phyloP scores from a whole-genome alignment of 2,113 vertebrate genomes.

The Passer domesticus region DNA sequence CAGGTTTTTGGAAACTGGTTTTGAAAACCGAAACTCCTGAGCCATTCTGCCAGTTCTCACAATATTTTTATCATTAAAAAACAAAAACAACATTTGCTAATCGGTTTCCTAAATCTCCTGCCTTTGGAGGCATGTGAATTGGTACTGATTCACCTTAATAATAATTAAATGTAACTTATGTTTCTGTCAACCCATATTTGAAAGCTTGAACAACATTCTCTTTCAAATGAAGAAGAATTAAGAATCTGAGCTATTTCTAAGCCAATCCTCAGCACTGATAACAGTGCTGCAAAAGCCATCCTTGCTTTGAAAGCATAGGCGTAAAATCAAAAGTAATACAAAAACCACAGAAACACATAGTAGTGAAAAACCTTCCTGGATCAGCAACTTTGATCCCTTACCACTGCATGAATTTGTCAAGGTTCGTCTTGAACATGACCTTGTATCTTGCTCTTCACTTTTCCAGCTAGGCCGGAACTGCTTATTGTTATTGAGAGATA shows the following conservation, averaged over 20 bases:
- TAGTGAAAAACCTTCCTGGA: background rate
- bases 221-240: background rate
- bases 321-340: background rate
- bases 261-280: background rate
- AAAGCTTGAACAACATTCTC: background rate
- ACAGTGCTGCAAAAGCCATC: background rate
- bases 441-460: background rate
- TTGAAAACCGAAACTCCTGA: slow-evolving; percentile 48
- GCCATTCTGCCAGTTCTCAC: slow-evolving; percentile 34
- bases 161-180: background rate
- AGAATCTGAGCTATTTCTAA: background rate
- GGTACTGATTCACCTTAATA: background rate
- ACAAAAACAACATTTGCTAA: slow-evolving; percentile 19
- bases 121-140: background rate
- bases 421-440: background rate
- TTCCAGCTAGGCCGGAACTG: background rate
- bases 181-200: background rate
- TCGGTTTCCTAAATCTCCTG: background rate
- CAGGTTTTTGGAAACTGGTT: slow-evolving; percentile 56
- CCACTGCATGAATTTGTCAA: background rate
- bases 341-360: background rate
- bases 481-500: background rate
- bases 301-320: background rate
- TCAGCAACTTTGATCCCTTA: background rate
- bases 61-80: slow-evolving; percentile 57